These are phyloP conservation scores for Garra rufa DNA, from an alignment of 2,113 vertebrate genomes.

Conservation along the genomic window DNA sequence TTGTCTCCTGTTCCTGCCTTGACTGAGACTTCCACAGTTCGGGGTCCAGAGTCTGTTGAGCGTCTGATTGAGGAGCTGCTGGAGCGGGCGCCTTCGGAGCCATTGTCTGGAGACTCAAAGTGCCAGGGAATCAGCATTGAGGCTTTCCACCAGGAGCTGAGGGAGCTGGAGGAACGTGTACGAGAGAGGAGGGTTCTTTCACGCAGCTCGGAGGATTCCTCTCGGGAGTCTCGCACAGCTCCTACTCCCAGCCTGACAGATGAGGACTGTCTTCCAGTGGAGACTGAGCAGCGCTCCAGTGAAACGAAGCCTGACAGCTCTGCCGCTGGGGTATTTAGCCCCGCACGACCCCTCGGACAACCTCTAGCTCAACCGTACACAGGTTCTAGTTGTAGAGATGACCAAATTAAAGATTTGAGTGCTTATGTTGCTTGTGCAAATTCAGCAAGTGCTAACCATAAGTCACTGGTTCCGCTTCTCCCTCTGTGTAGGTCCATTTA, in stretches of 20 bases:
- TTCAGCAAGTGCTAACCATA: not conserved
- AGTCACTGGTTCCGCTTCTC: conserved; percentile 50
- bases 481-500: conserved; percentile 84
- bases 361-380: conserved; percentile 88
- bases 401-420: conserved; percentile 5
- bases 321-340: conserved; percentile 71
- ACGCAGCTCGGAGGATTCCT: conserved; percentile 42
- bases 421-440: not conserved
- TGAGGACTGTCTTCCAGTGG: conserved; percentile 67
- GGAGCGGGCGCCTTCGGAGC: conserved; percentile 73
- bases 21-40: conserved; percentile 44
- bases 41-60: conserved; percentile 74
- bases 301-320: conserved; percentile 69
- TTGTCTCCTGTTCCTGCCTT: conserved; percentile 28
- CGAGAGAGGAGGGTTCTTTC: conserved; percentile 60
- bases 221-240: conserved; percentile 56
- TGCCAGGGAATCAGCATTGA: conserved; percentile 83
- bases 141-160: conserved; percentile 87
- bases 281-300: conserved; percentile 43
- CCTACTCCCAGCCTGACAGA: conserved; percentile 61
- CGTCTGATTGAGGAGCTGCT: conserved; percentile 82
- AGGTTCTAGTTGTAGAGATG: conserved; percentile 70
- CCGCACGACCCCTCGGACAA: conserved; percentile 77
- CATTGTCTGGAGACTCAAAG: conserved; percentile 64
- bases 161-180: conserved; percentile 84